Evolutionary conservation across 2,797 vertebrate species (phyloP).

Genomic region (Spondyliosoma cantharus): DNA sequence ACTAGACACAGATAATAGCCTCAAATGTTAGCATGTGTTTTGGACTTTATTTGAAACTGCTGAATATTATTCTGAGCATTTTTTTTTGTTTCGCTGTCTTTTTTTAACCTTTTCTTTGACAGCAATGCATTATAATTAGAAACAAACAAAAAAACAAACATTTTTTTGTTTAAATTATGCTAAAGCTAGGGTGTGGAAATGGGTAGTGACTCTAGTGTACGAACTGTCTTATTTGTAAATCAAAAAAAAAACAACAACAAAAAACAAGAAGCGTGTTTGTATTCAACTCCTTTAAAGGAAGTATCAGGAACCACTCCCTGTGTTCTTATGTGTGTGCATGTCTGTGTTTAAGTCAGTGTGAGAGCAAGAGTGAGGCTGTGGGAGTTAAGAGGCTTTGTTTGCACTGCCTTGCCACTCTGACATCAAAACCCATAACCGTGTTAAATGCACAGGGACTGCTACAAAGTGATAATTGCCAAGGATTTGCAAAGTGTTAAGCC

Average conservation of each 20-base stretch:
- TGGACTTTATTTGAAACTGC: background rate
- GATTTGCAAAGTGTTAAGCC: conserved; percentile 60
- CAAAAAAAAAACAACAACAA: background rate
- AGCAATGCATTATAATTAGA: background rate
- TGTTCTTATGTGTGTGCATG: conserved; percentile 33
- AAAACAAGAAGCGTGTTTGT: background rate
- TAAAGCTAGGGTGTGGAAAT: background rate
- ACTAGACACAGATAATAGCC: background rate
- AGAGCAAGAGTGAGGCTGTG: conserved; percentile 31
- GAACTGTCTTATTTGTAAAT: background rate
- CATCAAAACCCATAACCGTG: conserved; percentile 55
- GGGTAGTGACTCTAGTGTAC: background rate
- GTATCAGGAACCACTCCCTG: background rate
- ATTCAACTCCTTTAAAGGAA: background rate
- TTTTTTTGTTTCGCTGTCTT: background rate
- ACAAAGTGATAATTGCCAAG: conserved; percentile 57
- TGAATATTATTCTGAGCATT: too few relatives aligned
- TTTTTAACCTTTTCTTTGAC: background rate
- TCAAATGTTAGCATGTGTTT: background rate
- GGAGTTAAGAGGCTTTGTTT: conserved; percentile 66
- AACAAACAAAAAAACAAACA: too few relatives aligned
- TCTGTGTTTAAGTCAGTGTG: conserved; percentile 19
- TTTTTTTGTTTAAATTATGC: background rate
- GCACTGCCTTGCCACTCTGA: conserved; percentile 19
- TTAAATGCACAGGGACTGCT: conserved; percentile 36